phyloP scores from a whole-genome alignment of 2,113 vertebrate genomes.

The Atherinomorus stipes region DNA sequence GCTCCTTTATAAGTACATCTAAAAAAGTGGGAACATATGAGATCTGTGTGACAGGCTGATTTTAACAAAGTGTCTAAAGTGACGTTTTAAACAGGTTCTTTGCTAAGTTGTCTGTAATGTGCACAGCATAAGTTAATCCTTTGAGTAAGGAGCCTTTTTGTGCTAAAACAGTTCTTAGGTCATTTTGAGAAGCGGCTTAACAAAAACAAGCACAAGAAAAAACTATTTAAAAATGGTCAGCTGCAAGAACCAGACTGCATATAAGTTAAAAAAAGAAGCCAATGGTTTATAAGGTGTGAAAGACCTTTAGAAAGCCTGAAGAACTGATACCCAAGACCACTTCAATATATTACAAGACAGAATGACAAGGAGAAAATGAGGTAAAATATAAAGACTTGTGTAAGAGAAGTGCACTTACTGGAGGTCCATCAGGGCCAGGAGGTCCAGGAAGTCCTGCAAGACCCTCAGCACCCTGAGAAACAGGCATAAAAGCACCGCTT shows the following conservation, averaged over 20 bases:
- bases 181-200: background rate
- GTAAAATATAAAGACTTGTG: background rate
- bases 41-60: no score
- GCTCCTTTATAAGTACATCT: no score
- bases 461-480: conserved; percentile 89
- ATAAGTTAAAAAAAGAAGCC: no score
- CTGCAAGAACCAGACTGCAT: background rate
- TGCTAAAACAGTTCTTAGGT: background rate
- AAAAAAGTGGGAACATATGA: no score
- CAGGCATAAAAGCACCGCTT: conserved; percentile 8
- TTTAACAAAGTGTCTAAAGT: no score
- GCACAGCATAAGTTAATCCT: background rate
- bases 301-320: no score
- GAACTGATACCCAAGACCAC: no score
- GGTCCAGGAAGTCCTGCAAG: conserved; percentile 90
- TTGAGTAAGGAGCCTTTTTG: background rate
- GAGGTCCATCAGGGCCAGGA: conserved; percentile 89
- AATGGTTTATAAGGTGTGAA: no score
- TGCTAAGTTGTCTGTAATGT: background rate
- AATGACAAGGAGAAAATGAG: background rate
- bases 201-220: background rate
- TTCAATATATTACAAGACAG: no score
- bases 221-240: background rate
- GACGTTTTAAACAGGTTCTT: no score
- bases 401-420: conserved; percentile 87